These are phyloP conservation scores for Chrysopilus asiliformis DNA, from an alignment of 2,888 invertebrate genomes.

Conservation along the genomic window DNA sequence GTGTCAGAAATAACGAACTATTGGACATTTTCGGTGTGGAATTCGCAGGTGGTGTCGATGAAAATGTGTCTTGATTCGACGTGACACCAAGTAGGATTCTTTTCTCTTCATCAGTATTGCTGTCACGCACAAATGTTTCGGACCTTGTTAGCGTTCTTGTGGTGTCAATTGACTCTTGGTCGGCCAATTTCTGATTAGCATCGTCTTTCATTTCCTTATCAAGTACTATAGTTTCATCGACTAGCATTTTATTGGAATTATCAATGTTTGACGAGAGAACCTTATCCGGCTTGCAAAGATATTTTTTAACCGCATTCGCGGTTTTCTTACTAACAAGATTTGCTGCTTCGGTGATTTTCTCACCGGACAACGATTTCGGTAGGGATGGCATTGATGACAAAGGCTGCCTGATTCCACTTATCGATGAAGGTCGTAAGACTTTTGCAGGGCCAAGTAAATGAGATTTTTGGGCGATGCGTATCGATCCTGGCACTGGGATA, in stretches of 20 bases:
- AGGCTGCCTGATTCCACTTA: slow-evolving; percentile 16
- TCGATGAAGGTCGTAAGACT: slow-evolving; percentile 23
- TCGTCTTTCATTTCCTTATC: slow-evolving; percentile 16
- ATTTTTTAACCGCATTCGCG: slow-evolving; percentile 25
- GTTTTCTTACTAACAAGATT: slow-evolving; percentile 26
- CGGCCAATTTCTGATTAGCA: slow-evolving; percentile 11
- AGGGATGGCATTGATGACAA: slow-evolving; percentile 18
- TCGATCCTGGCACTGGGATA: slow-evolving; percentile 28
- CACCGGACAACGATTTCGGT: slow-evolving; percentile 27
- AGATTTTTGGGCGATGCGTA: slow-evolving; percentile 13
- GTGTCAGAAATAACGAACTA: slow-evolving; percentile 7
- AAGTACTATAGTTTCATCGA: slow-evolving; percentile 7
- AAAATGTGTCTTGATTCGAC: slow-evolving; percentile 5
- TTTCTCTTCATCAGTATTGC: slow-evolving; percentile 18
- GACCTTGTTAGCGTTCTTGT: slow-evolving; percentile 23
- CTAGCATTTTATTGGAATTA: neutral
- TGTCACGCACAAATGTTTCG: slow-evolving; percentile 31
- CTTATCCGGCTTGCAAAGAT: slow-evolving; percentile 20
- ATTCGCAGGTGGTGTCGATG: slow-evolving; percentile 1
- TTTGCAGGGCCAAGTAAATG: slow-evolving; percentile 13
- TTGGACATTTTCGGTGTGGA: neutral
- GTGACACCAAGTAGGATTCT: slow-evolving; percentile 7
- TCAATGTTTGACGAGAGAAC: neutral
- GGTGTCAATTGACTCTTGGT: slow-evolving; percentile 3
- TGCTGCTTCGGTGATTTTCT: slow-evolving; percentile 26